A percentile compares a stretch with the other conserved stretches of the same genome.
phyloP scores from a whole-genome alignment of 1,140 invertebrate genomes.

The Bombus pascuorum region DNA sequence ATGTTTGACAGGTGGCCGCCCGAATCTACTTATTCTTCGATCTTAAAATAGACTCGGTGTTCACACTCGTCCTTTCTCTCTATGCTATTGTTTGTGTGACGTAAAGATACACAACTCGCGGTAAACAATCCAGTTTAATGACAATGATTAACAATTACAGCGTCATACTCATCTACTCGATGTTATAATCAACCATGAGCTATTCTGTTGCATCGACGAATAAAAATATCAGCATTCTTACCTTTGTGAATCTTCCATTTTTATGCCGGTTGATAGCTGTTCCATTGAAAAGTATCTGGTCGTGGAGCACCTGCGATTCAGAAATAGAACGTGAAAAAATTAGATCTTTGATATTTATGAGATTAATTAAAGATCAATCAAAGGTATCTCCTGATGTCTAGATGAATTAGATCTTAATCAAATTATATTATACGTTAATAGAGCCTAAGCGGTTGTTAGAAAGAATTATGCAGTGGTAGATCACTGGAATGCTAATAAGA shows the following conservation, averaged over 20 bases:
- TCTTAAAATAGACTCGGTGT: background rate
- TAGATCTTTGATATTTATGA: background rate
- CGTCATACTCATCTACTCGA: too few relatives aligned
- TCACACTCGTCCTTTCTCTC: background rate
- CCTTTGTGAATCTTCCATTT: conserved; percentile 73
- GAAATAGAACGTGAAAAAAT: conserved; percentile 26
- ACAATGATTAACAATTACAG: background rate
- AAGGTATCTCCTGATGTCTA: background rate
- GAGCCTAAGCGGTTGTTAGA: too few relatives aligned
- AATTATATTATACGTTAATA: background rate
- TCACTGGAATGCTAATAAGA: background rate
- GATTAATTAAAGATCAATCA: background rate
- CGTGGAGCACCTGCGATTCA: conserved; percentile 70
- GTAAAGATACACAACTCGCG: background rate
- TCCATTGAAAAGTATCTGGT: conserved; percentile 9
- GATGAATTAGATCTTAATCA: background rate
- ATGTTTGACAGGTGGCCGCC: background rate
- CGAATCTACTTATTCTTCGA: background rate
- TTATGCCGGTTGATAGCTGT: conserved; percentile 15
- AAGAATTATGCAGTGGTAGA: background rate
- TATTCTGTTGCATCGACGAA: background rate
- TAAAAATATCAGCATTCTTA: conserved; percentile 15
- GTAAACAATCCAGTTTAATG: background rate
- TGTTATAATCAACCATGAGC: background rate
- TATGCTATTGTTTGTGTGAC: background rate